Evolutionary conservation across 2,888 invertebrate genomes (phyloP).

Genomic region (Heliothis peltigera): DNA sequence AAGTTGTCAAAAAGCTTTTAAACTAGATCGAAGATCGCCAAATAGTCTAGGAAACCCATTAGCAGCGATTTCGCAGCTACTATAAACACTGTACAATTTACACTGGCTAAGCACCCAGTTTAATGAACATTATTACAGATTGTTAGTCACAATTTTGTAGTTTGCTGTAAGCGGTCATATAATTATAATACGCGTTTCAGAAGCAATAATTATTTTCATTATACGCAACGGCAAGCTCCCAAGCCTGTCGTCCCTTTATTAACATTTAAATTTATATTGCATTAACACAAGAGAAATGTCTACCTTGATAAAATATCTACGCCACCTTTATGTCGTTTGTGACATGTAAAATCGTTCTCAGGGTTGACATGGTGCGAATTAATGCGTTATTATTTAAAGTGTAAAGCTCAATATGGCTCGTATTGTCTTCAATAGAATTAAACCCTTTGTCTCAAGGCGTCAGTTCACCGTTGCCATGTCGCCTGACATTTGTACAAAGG

Average conservation of each 20-base stretch:
- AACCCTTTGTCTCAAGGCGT: conserved; percentile 89
- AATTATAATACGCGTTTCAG: conserved; percentile 78
- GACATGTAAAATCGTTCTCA: conserved; percentile 72
- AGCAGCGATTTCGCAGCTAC: conserved; percentile 68
- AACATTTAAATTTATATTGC: conserved; percentile 83
- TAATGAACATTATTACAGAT: conserved; percentile 51
- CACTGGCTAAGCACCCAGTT: conserved; percentile 46
- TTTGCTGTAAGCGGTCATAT: conserved; percentile 67
- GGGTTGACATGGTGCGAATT: conserved; percentile 62
- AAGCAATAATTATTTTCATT: conserved; percentile 79
- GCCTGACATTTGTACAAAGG: conserved; percentile 89
- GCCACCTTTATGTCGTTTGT: conserved; percentile 76
- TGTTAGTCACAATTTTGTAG: conserved; percentile 64
- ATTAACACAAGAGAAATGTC: conserved; percentile 79
- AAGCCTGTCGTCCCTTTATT: conserved; percentile 82
- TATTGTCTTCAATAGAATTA: conserved; percentile 76
- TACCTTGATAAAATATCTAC: conserved; percentile 76
- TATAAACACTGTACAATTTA: conserved; percentile 58
- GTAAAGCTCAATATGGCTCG: conserved; percentile 76
- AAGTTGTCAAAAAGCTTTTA: conserved; percentile 88
- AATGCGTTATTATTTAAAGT: conserved; percentile 67
- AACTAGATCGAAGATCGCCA: conserved; percentile 77
- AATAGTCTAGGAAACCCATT: conserved; percentile 82
- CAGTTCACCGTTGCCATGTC: conserved; percentile 79
- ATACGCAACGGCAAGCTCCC: conserved; percentile 71